Percentiles rank a stretch among this genome's conserved stretches.
Evolutionary conservation across 2,113 vertebrate species (phyloP).

Genomic region (Vulpes ferrilata): DNA sequence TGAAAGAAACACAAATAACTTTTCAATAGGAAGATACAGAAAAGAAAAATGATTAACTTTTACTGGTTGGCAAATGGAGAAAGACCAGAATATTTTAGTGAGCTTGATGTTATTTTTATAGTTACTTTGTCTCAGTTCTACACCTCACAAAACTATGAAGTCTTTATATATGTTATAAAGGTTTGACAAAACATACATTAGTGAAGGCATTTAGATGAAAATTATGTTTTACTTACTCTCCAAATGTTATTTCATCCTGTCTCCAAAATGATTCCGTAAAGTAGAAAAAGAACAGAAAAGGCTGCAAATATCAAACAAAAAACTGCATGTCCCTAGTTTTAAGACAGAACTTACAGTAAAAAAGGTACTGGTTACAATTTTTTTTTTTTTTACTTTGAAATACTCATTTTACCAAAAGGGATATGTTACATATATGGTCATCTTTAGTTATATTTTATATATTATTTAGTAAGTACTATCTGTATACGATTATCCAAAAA

Average conservation of each 20-base stretch:
- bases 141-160: not conserved
- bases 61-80: slow-evolving; percentile 16
- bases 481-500: slow-evolving; percentile 43
- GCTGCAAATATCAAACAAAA: slow-evolving; percentile 38
- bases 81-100: slow-evolving; percentile 55
- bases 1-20: slow-evolving; percentile 27
- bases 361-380: not conserved
- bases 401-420: slow-evolving; percentile 48
- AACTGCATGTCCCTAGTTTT: slow-evolving; percentile 38
- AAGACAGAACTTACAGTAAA: slow-evolving; percentile 56
- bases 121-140: not conserved
- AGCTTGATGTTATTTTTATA: slow-evolving; percentile 41
- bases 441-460: slow-evolving; percentile 52
- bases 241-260: slow-evolving; percentile 18
- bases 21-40: not conserved
- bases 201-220: slow-evolving; percentile 40
- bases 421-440: slow-evolving; percentile 25
- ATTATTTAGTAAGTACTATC: slow-evolving; percentile 54
- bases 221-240: slow-evolving; percentile 42
- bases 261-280: slow-evolving; percentile 30
- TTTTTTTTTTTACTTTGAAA: not conserved
- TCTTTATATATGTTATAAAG: slow-evolving; percentile 67
- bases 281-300: not conserved
- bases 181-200: slow-evolving; percentile 47
- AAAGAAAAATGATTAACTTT: slow-evolving; percentile 68